Percentiles rank a stretch among this genome's conserved stretches.
These are phyloP conservation scores for Drosophila pachea DNA, from an alignment of 1,140 invertebrate species.

Conservation along the genomic window DNA sequence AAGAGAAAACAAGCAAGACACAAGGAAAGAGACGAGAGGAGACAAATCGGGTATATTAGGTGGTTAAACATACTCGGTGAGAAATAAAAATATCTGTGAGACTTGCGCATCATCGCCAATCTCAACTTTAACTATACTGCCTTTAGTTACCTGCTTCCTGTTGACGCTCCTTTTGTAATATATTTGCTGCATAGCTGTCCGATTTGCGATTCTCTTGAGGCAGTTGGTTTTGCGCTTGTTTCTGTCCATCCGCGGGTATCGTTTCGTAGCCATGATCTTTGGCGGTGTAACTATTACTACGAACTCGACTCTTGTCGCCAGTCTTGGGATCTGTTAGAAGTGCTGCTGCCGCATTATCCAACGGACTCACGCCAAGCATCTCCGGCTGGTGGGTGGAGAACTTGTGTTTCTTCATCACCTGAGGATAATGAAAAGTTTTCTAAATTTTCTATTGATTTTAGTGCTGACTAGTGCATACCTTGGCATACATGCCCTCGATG, in stretches of 20 bases:
- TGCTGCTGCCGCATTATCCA: conserved; percentile 65
- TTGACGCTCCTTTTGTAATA: conserved; percentile 70
- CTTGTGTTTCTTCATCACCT: conserved; percentile 79
- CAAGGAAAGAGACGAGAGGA: conserved; percentile 52
- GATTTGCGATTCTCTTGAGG: conserved; percentile 78
- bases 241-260: conserved; percentile 79
- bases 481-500: conserved; percentile 92
- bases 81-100: neutral
- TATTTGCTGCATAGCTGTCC: conserved; percentile 73
- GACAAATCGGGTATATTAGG: conserved; percentile 32
- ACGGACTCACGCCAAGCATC: conserved; percentile 56
- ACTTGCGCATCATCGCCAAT: too few relatives aligned
- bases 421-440: neutral
- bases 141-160: conserved; percentile 59
- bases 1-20: conserved; percentile 32
- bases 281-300: conserved; percentile 72
- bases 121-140: neutral
- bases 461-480: conserved; percentile 80
- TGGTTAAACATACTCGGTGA: conserved; percentile 20
- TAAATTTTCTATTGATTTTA: neutral
- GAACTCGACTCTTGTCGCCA: conserved; percentile 61
- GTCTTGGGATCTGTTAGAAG: conserved; percentile 68
- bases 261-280: conserved; percentile 84
- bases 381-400: conserved; percentile 71
- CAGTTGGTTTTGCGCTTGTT: conserved; percentile 14